Evolutionary conservation across 30 jellyfish, hydroid and myxozoan species (phyloP).

Genomic region (Turritopsis dohrnii): DNA sequence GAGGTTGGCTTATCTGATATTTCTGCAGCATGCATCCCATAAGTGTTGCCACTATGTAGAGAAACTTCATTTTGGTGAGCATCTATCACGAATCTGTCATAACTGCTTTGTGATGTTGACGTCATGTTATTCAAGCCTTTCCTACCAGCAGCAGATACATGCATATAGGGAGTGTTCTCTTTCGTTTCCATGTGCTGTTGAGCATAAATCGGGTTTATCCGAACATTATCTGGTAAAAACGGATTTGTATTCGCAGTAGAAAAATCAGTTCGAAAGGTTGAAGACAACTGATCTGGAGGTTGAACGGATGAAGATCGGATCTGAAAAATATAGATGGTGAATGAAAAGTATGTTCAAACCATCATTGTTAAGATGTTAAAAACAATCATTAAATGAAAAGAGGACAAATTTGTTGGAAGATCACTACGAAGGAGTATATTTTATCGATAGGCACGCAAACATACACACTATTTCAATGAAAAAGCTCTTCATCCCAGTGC

Average conservation of each 20-base stretch:
- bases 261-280: not conserved
- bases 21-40: not conserved
- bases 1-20: not conserved
- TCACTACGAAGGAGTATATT: no score
- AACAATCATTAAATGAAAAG: no score
- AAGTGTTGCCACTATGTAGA: not conserved
- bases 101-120: not conserved
- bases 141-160: not conserved
- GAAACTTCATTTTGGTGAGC: not conserved
- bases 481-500: no score
- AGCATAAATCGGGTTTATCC: not conserved
- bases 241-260: not conserved
- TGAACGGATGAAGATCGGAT: not conserved
- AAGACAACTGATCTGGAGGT: constrained; percentile 7
- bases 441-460: no score
- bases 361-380: no score
- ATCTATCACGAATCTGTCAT: not conserved
- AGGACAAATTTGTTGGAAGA: no score
- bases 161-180: not conserved
- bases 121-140: not conserved
- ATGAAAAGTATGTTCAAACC: no score
- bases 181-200: not conserved
- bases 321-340: not conserved
- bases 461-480: no score
- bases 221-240: not conserved